These are phyloP conservation scores for Papilio elwesi DNA, from an alignment of 2,888 invertebrate genomes.

Conservation along the genomic window DNA sequence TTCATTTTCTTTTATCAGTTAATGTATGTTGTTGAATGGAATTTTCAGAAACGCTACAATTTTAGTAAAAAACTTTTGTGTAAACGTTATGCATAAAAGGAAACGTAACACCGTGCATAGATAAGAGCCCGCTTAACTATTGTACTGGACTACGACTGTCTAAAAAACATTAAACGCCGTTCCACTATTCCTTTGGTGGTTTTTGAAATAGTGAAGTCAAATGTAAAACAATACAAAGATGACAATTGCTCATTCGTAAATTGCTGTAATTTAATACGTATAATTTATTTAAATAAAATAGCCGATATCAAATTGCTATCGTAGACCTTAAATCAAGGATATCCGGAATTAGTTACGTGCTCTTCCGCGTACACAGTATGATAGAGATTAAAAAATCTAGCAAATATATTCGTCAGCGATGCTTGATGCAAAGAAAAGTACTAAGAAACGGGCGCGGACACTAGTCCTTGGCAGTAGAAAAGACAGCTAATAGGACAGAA, in stretches of 20 bases:
- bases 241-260: background rate
- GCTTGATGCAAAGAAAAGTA: background rate
- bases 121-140: slow-evolving; percentile 27
- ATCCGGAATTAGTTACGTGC: too few relatives aligned
- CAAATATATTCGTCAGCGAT: background rate
- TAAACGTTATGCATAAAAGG: slow-evolving; percentile 33
- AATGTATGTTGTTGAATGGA: slow-evolving; percentile 7
- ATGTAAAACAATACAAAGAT: background rate
- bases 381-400: background rate
- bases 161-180: slow-evolving; percentile 20
- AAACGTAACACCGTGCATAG: slow-evolving; percentile 22
- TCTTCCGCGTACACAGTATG: too few relatives aligned
- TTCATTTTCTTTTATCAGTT: background rate
- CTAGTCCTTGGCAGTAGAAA: slow-evolving; percentile 13
- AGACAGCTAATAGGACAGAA: slow-evolving; percentile 25
- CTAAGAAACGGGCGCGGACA: too few relatives aligned
- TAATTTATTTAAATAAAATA: too few relatives aligned
- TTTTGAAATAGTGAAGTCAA: background rate
- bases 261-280: too few relatives aligned
- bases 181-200: background rate
- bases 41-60: slow-evolving; percentile 15
- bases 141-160: slow-evolving; percentile 16
- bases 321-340: too few relatives aligned
- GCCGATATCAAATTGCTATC: too few relatives aligned
- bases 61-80: slow-evolving; percentile 27